A percentile compares a stretch with the other conserved stretches of the same genome.
phyloP scores from a whole-genome alignment of 2,888 invertebrate genomes.

The Cephus pygmeus region DNA sequence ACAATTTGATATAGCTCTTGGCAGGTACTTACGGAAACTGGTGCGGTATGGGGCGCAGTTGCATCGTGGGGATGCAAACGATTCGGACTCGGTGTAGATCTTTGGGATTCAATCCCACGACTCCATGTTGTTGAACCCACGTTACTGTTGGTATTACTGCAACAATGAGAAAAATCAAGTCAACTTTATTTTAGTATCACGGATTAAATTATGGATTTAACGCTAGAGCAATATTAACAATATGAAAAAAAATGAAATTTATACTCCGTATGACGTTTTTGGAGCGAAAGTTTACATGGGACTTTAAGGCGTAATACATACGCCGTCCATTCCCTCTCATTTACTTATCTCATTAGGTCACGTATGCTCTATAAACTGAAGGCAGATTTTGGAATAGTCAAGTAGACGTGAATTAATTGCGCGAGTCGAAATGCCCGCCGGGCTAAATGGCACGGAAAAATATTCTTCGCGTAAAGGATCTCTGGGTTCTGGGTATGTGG shows the following conservation, averaged over 20 bases:
- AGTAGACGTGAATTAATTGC: constrained; percentile 34
- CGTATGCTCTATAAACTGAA: not conserved
- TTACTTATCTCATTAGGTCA: not conserved
- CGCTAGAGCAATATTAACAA: not conserved
- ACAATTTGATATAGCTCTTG: constrained; percentile 11
- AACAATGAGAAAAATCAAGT: constrained; percentile 12
- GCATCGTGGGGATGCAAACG: constrained; percentile 47
- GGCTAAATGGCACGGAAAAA: not conserved
- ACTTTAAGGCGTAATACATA: not conserved
- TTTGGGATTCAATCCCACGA: constrained; percentile 51
- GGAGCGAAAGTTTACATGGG: not conserved
- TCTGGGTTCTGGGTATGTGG: not conserved
- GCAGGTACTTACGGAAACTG: constrained; percentile 56
- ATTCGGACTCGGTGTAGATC: constrained; percentile 57
- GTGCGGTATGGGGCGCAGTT: constrained; percentile 56
- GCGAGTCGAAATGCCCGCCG: not conserved
- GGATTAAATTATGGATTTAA: not conserved
- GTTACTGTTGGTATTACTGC: constrained; percentile 31
- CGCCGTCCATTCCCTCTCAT: not conserved
- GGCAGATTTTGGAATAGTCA: constrained; percentile 23
- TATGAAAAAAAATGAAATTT: not conserved
- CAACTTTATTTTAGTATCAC: not conserved
- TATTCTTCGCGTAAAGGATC: not conserved
- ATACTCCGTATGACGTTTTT: not conserved
- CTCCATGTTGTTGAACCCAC: constrained; percentile 44